Evolutionary conservation across 2,888 invertebrate genomes (phyloP).

Genomic region (Pheosia gnoma): DNA sequence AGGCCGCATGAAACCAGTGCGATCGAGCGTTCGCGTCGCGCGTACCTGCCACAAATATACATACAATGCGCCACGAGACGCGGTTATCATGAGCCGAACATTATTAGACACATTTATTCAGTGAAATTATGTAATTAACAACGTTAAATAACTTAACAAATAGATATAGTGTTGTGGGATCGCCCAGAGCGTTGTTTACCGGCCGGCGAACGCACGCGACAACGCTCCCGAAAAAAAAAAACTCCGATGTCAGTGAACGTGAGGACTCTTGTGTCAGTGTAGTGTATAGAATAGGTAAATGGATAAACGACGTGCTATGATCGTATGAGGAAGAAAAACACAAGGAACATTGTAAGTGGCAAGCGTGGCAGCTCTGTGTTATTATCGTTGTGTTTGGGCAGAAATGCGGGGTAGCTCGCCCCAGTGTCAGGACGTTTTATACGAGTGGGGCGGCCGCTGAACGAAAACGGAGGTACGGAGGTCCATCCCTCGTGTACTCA

Average conservation of each 20-base stretch:
- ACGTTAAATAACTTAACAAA: conserved; percentile 84
- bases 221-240: conserved; percentile 71
- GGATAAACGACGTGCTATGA: conserved; percentile 83
- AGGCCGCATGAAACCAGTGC: conserved; percentile 68
- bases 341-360: conserved; percentile 81
- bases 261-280: conserved; percentile 77
- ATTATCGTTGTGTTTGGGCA: conserved; percentile 69
- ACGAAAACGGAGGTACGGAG: conserved; percentile 79
- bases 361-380: conserved; percentile 66
- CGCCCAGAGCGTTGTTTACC: conserved; percentile 82
- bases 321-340: conserved; percentile 84
- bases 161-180: conserved; percentile 85
- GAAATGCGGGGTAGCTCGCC: conserved; percentile 76
- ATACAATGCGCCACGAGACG: conserved; percentile 70
- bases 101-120: conserved; percentile 71
- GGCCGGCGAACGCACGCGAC: conserved; percentile 86
- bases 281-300: conserved; percentile 82
- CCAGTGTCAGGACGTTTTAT: conserved; percentile 62
- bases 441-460: conserved; percentile 75
- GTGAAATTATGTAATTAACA: conserved; percentile 79
- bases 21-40: conserved; percentile 78
- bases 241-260: conserved; percentile 77
- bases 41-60: conserved; percentile 57
- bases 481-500: conserved; percentile 78
- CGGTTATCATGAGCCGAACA: conserved; percentile 71